A percentile compares a stretch with the other conserved stretches of the same genome.
phyloP scores from a whole-genome alignment of 2,797 vertebrate species.

The Sebastiscus albofasciatus region DNA sequence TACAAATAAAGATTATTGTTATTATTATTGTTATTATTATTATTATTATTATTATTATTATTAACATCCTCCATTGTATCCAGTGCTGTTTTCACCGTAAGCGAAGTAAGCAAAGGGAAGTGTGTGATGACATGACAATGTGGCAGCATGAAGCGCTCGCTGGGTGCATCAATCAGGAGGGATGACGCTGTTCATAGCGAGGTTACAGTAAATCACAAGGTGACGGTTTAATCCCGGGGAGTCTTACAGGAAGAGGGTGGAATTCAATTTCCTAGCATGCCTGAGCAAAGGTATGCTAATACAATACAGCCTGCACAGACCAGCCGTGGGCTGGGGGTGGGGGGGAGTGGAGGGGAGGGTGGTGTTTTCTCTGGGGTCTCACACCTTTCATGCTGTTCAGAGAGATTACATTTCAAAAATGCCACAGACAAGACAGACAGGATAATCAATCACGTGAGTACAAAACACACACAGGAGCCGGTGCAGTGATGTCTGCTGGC shows the following conservation, averaged over 20 bases:
- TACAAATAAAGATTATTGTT: too few relatives aligned
- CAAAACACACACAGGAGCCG: conserved; percentile 49
- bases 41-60: too few relatives aligned
- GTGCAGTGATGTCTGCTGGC: conserved; percentile 69
- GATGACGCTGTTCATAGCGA: conserved; percentile 45
- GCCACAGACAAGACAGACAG: conserved; percentile 72
- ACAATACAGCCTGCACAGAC: conserved; percentile 29
- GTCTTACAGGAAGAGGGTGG: conserved; percentile 68
- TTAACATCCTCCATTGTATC: conserved; percentile 2
- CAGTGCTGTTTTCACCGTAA: conserved; percentile 18
- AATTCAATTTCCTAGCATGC: conserved; percentile 69
- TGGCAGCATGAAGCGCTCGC: conserved; percentile 43
- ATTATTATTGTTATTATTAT: too few relatives aligned
- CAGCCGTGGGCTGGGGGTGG: not conserved
- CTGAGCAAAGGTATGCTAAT: conserved; percentile 71
- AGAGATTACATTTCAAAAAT: conserved; percentile 81
- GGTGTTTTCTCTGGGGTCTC: conserved; percentile 64
- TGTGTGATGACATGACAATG: conserved; percentile 43
- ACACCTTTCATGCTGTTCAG: conserved; percentile 77
- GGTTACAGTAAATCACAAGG: conserved; percentile 71
- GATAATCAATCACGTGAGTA: conserved; percentile 79
- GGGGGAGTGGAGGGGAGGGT: not conserved
- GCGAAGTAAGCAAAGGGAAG: conserved; percentile 47
- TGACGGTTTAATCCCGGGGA: conserved; percentile 65
- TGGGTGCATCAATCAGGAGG: conserved; percentile 51